Percentiles rank a stretch among this genome's conserved stretches.
phyloP scores from a whole-genome alignment of 2,888 invertebrate genomes.

The Ceraclea dissimilis region DNA sequence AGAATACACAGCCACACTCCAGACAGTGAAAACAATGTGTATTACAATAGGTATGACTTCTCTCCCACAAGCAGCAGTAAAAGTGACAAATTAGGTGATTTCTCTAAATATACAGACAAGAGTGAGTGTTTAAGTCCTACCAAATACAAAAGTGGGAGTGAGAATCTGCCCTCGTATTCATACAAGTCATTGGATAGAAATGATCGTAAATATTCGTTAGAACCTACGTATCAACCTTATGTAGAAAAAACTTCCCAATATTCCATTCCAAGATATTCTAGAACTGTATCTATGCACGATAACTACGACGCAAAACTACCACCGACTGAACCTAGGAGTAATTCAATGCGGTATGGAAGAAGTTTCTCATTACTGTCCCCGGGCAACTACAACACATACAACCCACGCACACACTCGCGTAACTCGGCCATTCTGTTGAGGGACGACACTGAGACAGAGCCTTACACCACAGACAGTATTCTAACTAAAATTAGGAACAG shows the following conservation, averaged over 20 bases:
- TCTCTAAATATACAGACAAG: constrained; percentile 9
- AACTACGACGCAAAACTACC: constrained; percentile 31
- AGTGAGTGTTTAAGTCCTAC: constrained; percentile 20
- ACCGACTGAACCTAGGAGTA: constrained; percentile 37
- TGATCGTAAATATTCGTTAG: constrained; percentile 41
- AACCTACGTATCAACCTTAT: constrained; percentile 40
- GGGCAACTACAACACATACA: constrained; percentile 45
- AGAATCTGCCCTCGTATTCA: constrained; percentile 36
- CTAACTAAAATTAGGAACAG: constrained; percentile 46
- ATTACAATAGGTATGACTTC: constrained; percentile 32
- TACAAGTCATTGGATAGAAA: constrained; percentile 46
- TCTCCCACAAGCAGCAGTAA: constrained; percentile 32
- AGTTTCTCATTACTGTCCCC: constrained; percentile 46
- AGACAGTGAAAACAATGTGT: constrained; percentile 29
- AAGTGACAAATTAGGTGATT: constrained; percentile 5
- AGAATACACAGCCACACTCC: constrained; percentile 40
- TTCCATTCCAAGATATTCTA: constrained; percentile 38
- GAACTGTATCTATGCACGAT: constrained; percentile 44
- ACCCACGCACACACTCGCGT: constrained; percentile 41
- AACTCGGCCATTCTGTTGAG: constrained; percentile 47
- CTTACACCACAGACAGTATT: constrained; percentile 46
- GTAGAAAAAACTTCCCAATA: constrained; percentile 38
- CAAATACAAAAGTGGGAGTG: constrained; percentile 32
- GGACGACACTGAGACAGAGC: constrained; percentile 40
- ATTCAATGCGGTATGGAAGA: constrained; percentile 39